phyloP scores from a whole-genome alignment of 2,113 vertebrate species.

The Nycticryphes semicollaris region DNA sequence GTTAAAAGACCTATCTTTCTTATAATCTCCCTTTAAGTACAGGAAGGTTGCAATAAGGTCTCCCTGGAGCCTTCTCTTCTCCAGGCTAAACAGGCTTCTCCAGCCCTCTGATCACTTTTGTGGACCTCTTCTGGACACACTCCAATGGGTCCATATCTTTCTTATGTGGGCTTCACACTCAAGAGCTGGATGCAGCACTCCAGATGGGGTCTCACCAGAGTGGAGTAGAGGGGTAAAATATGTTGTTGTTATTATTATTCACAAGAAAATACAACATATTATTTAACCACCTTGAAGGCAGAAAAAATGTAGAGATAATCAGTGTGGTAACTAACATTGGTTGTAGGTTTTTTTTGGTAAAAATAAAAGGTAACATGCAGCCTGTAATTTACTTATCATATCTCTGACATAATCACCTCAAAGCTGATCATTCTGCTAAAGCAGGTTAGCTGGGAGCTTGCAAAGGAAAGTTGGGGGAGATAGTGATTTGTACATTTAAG shows the following conservation, averaged over 20 bases:
- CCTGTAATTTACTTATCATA: neutral
- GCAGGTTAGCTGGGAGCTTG: neutral
- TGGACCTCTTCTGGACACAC: neutral
- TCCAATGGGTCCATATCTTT: neutral
- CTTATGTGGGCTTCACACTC: no score
- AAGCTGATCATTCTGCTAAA: neutral
- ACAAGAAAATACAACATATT: neutral
- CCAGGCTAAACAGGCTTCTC: neutral
- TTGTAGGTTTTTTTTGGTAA: neutral
- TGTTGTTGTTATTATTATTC: neutral
- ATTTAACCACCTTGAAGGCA: neutral
- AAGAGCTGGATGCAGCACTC: neutral
- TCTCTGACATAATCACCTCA: neutral
- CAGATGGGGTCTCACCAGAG: neutral
- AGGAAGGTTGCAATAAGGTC: neutral
- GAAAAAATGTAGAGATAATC: neutral
- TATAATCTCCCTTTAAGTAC: neutral
- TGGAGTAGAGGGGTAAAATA: neutral
- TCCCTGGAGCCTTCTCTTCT: neutral
- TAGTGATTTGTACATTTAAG: neutral
- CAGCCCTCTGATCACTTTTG: neutral
- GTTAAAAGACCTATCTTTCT: neutral
- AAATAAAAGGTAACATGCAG: neutral
- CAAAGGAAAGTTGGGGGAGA: neutral
- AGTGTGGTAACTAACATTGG: neutral